Base-by-base conservation (phyloP, 2,888 invertebrate species). In the Sisyra nigra region DNA sequence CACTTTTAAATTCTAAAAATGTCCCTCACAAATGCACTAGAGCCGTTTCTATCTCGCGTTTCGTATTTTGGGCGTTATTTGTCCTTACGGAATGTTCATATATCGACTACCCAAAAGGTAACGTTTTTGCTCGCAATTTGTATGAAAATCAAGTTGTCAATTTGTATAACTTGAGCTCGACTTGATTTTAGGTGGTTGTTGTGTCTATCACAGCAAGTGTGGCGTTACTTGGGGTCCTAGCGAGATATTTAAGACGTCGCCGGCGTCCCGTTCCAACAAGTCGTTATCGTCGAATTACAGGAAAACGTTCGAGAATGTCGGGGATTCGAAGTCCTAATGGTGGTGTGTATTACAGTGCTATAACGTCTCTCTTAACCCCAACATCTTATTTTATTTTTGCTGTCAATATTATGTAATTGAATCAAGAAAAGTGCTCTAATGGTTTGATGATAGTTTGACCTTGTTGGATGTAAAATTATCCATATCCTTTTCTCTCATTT, bases 181-280 rank as follows among this genome's bases (percentile, higher is more conserved):
- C 40, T 50, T 51, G 48, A 43, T 60, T 60, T 29, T 54, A 83
- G 80, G 72, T 83, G 45, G 70, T 81, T 45, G 63, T 82, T 54
- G 70, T 82, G 57, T 80, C 83, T 48, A 68, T 84, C 49, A 75
- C 82, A 40, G 73, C 84, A 32, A 85, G 91, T 55, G 76, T 87
- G 14, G 74, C 84, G 7, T 66, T 91, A n/a, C 72, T 92, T 34
- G 84, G 86, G 32, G 74, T 87, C 8, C 62, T 92, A 24, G 86
- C 91, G 34, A 74, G 80, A 51, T 86, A 83, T 60, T 66, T 88
- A 52, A 76, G 83, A 39, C 71, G 87, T 44, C 68, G 79, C 45
- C 72, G 80, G 55, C 73, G 74, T 10, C 69, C 72, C 47, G 72
- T 77, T 42, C 74, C 76, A 34, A 61, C 72, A 1, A 57, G 65